Percentiles rank a stretch among this genome's conserved stretches.
These are phyloP conservation scores for Rhadina sibilatrix DNA, from an alignment of 2,113 vertebrate genomes.

Conservation along the genomic window DNA sequence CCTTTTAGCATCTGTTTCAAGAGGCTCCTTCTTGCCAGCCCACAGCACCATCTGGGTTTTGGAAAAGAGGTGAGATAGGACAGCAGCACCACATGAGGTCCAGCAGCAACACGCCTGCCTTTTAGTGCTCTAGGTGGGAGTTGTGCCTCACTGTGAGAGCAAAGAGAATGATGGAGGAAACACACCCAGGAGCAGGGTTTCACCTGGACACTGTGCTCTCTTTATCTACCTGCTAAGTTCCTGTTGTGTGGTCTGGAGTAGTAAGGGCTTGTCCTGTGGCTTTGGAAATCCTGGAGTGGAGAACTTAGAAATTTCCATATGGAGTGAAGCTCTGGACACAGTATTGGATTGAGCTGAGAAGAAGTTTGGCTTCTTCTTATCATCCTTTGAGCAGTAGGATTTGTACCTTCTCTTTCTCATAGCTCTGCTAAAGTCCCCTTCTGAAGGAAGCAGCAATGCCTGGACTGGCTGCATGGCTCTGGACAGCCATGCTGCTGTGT, in stretches of 20 bases:
- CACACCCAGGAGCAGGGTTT: background rate
- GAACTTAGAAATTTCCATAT: background rate
- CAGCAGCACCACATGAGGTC: background rate
- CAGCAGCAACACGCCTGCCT: rapidly evolving
- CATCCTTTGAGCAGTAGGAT: background rate
- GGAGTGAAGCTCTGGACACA: background rate
- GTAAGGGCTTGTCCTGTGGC: background rate
- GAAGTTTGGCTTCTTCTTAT: background rate
- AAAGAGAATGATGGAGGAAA: background rate
- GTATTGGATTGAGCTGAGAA: background rate
- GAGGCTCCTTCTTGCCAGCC: background rate
- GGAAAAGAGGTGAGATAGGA: background rate
- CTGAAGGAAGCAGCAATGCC: background rate
- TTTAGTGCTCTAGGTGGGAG: background rate
- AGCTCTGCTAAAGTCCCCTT: background rate
- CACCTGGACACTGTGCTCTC: rapidly evolving
- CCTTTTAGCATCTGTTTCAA: background rate
- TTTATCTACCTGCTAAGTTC: background rate
- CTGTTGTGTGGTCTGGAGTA: rapidly evolving
- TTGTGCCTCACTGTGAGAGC: rapidly evolving
- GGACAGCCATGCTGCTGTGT: rapidly evolving
- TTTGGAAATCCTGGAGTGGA: background rate
- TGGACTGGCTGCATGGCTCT: background rate
- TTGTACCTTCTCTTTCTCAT: background rate
- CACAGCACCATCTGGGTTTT: background rate